Evolutionary conservation across 2,113 vertebrate genomes (phyloP).

Genomic region (Elephas maximus): DNA sequence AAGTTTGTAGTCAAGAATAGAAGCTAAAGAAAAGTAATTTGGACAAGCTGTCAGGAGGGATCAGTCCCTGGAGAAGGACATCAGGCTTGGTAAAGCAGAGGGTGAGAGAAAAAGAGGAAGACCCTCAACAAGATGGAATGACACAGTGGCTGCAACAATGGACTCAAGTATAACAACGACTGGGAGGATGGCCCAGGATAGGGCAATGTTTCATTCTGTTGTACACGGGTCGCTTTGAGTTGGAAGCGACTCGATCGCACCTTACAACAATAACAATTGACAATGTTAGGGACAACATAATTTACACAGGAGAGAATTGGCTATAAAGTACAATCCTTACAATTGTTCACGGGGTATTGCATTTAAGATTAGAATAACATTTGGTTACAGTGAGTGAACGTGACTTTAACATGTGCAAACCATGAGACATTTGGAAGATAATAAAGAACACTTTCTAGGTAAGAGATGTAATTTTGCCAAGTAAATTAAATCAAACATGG

Average conservation of each 20-base stretch:
- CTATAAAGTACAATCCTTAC: neutral
- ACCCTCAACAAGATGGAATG: neutral
- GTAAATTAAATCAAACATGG: neutral
- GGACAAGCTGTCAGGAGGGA: neutral
- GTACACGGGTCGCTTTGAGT: neutral
- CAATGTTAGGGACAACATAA: neutral
- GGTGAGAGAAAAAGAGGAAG: neutral
- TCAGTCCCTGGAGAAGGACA: neutral
- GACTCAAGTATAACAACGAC: neutral
- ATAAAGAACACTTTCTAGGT: neutral
- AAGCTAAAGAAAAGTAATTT: neutral
- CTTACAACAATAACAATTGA: neutral
- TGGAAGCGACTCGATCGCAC: neutral
- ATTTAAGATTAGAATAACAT: conserved; percentile 8
- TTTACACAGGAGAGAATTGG: neutral
- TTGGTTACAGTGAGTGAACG: neutral
- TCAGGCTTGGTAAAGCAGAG: neutral
- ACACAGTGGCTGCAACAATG: neutral
- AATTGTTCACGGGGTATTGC: neutral
- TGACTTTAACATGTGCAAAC: neutral
- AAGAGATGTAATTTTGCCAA: neutral
- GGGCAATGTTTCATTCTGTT: neutral
- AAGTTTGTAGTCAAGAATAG: neutral
- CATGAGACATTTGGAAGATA: neutral
- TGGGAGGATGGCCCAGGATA: neutral